These are phyloP conservation scores for Forbesichthys agassizii DNA, from an alignment of 2,113 vertebrate genomes.

Conservation along the genomic window DNA sequence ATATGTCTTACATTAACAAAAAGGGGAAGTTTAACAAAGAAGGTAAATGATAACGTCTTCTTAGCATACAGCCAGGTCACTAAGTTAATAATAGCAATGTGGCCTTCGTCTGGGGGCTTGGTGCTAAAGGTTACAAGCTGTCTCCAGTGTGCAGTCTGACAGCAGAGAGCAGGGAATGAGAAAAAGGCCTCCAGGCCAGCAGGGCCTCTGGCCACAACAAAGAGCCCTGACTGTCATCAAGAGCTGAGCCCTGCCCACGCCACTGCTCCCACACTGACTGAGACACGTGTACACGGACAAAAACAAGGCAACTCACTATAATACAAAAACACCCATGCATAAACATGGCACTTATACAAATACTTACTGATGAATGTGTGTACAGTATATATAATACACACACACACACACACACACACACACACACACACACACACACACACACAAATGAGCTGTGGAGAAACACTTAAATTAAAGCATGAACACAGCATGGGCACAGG, in stretches of 20 bases:
- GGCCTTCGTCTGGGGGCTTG: slow-evolving; percentile 1
- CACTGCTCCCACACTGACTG: slow-evolving; percentile 33
- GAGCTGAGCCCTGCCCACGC: slow-evolving; percentile 45
- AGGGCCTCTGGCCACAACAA: slow-evolving; percentile 62
- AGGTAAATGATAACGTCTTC: too few relatives aligned
- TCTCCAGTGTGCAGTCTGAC: slow-evolving; percentile 20
- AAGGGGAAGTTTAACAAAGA: too few relatives aligned
- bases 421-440: slow-evolving; percentile 5
- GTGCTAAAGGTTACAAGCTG: slow-evolving; percentile 28
- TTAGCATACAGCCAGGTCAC: too few relatives aligned
- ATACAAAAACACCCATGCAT: slow-evolving; percentile 34
- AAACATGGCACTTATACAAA: slow-evolving; percentile 40
- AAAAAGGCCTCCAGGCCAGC: slow-evolving; percentile 24
- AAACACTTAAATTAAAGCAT: slow-evolving; percentile 11
- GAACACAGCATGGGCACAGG: slow-evolving; percentile 20
- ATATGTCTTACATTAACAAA: too few relatives aligned
- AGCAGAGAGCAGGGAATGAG: slow-evolving; percentile 38
- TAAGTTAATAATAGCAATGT: not conserved
- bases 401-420: slow-evolving; percentile 1
- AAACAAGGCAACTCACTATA: slow-evolving; percentile 24
- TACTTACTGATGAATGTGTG: slow-evolving; percentile 8
- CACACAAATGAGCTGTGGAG: slow-evolving; percentile 10
- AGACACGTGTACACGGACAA: slow-evolving; percentile 18
- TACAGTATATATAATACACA: not conserved
- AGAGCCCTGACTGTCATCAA: slow-evolving; percentile 52